A percentile compares a stretch with the other conserved stretches of the same genome.
phyloP scores from a whole-genome alignment of 2,888 invertebrate species.

The Sinodicranocentrus sp. region DNA sequence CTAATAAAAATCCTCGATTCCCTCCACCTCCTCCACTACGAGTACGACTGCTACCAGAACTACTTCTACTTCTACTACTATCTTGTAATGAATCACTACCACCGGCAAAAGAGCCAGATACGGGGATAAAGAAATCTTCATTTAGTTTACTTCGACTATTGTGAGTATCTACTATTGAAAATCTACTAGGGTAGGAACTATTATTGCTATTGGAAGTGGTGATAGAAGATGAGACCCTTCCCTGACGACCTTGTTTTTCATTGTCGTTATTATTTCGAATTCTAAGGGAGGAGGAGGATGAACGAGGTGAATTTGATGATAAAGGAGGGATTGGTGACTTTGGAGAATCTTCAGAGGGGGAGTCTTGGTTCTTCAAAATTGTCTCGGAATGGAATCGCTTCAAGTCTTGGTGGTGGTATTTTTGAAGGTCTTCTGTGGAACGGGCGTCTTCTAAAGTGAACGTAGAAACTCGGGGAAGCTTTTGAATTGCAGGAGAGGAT shows the following conservation, averaged over 20 bases:
- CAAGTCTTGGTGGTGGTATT: constrained; percentile 59
- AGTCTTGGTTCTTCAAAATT: constrained; percentile 40
- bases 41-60: not conserved
- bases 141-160: not conserved
- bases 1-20: constrained; percentile 1
- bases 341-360: too few species aligned
- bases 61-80: constrained; percentile 23
- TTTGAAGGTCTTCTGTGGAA: constrained; percentile 60
- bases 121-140: constrained; percentile 23
- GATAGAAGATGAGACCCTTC: constrained; percentile 12
- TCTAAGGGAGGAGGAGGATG: constrained; percentile 11
- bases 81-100: not conserved
- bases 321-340: not conserved
- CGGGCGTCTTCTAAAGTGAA: constrained; percentile 70
- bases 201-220: not conserved
- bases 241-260: not conserved
- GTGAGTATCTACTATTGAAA: not conserved
- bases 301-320: not conserved
- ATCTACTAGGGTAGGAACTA: not conserved
- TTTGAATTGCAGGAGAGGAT: constrained; percentile 10
- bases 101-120: constrained; percentile 18
- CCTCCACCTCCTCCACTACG: not conserved
- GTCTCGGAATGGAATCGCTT: constrained; percentile 48
- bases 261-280: not conserved
- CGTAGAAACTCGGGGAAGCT: constrained; percentile 34